phyloP scores from a whole-genome alignment of 2,113 vertebrate species.

The Atrichornis clamosus region DNA sequence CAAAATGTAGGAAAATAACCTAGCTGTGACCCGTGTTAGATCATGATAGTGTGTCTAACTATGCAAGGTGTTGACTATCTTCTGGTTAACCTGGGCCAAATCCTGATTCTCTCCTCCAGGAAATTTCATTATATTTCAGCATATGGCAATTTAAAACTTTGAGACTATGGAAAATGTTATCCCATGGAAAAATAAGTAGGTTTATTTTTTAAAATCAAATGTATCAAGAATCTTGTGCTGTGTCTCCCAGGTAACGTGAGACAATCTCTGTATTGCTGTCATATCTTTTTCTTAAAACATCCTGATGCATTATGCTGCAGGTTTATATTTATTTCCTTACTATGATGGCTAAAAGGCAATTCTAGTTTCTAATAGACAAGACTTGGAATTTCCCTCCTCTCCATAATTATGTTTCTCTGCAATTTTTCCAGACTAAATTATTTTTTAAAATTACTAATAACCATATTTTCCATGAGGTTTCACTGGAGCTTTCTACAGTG shows the following conservation, averaged over 20 bases:
- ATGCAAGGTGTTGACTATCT: not conserved
- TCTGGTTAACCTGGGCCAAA: not conserved
- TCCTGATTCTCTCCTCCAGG: not conserved
- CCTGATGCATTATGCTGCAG: not conserved
- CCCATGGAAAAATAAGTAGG: not conserved
- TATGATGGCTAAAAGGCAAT: not conserved
- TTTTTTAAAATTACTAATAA: not conserved
- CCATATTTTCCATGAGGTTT: not conserved
- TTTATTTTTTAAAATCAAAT: not conserved
- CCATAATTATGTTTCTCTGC: not conserved
- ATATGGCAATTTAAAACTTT: not conserved
- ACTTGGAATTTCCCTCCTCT: not conserved
- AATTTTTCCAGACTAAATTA: not conserved
- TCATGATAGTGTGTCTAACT: not conserved
- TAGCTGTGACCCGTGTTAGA: not conserved
- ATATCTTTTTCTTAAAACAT: not conserved
- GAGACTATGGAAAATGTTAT: not conserved
- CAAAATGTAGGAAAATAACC: not conserved
- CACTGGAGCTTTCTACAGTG: not conserved
- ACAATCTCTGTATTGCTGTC: not conserved
- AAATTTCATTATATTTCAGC: not conserved
- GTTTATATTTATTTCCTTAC: not conserved
- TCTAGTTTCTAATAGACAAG: not conserved
- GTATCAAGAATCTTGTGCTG: not conserved
- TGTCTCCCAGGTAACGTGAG: not conserved